phyloP scores from a whole-genome alignment of 2,113 vertebrate genomes.

The Peromyscus leucopus region DNA sequence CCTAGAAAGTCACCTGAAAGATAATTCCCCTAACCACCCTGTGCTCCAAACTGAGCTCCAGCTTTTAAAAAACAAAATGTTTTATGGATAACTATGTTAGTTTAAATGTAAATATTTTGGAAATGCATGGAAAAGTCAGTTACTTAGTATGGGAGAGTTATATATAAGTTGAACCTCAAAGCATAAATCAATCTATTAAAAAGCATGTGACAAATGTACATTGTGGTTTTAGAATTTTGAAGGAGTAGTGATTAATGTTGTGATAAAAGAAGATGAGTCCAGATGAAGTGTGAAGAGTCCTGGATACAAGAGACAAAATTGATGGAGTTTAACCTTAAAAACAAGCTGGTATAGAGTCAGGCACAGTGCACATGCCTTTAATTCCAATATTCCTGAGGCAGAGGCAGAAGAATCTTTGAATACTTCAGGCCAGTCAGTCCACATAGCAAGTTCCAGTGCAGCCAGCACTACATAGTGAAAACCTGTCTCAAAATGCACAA shows the following conservation, averaged over 20 bases:
- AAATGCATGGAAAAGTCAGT: neutral
- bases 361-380: neutral
- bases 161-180: neutral
- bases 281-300: neutral
- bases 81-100: neutral
- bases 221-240: neutral
- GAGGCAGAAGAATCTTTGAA: neutral
- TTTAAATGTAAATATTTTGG: conserved; percentile 17
- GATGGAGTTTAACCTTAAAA: neutral
- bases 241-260: neutral
- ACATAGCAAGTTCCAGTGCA: neutral
- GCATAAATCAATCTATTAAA: neutral
- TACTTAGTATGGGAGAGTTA: neutral
- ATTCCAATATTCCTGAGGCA: neutral
- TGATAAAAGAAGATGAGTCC: neutral
- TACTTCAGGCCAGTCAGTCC: neutral
- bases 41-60: neutral
- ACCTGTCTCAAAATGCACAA: neutral
- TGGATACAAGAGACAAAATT: neutral
- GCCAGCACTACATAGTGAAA: too few species aligned
- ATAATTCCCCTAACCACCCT: rapidly evolving
- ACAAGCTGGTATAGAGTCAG: neutral
- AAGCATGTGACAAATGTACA: neutral
- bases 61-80: neutral
- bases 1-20: neutral